Evolutionary conservation across 2,113 vertebrate species (phyloP), one percentile per base, ranked within the genome.

Genomic region (Choloepus hoffmanni): DNA sequence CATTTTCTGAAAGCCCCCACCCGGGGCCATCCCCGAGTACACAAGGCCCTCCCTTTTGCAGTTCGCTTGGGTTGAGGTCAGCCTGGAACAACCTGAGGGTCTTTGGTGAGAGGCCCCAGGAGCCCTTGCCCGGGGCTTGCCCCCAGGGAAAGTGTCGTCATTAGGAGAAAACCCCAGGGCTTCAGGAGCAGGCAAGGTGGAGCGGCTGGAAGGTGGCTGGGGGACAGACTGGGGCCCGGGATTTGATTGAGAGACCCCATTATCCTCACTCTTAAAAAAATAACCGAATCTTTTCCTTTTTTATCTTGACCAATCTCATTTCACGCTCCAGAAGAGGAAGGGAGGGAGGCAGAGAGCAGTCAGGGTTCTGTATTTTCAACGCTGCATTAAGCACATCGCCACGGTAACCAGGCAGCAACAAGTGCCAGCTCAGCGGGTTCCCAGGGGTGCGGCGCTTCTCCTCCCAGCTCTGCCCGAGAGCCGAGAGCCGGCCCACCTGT

Each of bases 251-350:
- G 97, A 98, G 94, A 92, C 95, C 97, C 97, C 98, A 97, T 98
- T 97, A 97, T 97, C 97, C 97, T 96, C 94, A 97, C 97, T 96
- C 97, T 98, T 98, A 97, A 98, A 98, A 97, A 97, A 98, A 98
- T 98, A 98, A 97, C 97, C 95, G 97, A 98, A 96, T 96, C 97
- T 97, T 96, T 97, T 96, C 97, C 98, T 98, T 98, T 98, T 98
- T 98, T 98, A 98, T 98, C 97, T 98, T 97, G 97, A 98, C 98
- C 98, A 98, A 98, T 98, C 98, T 98, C 98, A 98, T 98, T 98
- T 98, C 98, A 98, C 98, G 98, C 97, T 98, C 98, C 97, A 98
- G 97, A 98, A 98, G 98, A 98, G 96, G 98, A 96, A 97, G 95
- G 93, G 78, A 97, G 95, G 96, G 96, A 98, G 97, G 97, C 97